These are phyloP conservation scores for Heliconius ismenius DNA, from an alignment of 2,888 invertebrate species.

Conservation along the genomic window DNA sequence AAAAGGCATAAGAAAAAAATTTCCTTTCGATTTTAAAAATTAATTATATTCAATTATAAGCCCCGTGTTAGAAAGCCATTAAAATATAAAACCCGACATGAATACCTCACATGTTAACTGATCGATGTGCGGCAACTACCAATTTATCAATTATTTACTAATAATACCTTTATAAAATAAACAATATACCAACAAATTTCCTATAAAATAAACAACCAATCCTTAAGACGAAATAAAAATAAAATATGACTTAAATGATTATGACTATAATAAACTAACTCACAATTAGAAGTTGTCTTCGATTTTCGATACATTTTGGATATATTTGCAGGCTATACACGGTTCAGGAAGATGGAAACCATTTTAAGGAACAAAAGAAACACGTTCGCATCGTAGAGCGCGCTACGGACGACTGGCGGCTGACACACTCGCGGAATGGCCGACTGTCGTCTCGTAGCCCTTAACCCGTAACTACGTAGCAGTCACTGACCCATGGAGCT, in stretches of 20 bases:
- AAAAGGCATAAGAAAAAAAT: not conserved
- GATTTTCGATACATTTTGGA: slow-evolving; percentile 63
- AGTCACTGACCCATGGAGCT: slow-evolving; percentile 21
- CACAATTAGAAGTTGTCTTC: slow-evolving; percentile 64
- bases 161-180: not conserved
- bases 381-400: slow-evolving; percentile 27
- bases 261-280: slow-evolving; percentile 47
- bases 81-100: not conserved
- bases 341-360: not conserved
- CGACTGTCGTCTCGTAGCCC: slow-evolving; percentile 5
- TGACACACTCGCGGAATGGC: not conserved
- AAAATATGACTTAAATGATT: not conserved
- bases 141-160: not conserved
- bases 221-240: not conserved
- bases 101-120: not conserved
- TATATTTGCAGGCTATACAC: not conserved
- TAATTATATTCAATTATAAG: not conserved
- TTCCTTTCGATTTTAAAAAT: too few relatives aligned
- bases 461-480: slow-evolving; percentile 6
- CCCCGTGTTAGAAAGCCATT: not conserved
- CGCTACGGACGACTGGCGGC: slow-evolving; percentile 19
- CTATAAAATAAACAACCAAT: not conserved
- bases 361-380: not conserved
- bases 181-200: not conserved
- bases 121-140: not conserved